Evolutionary conservation across 2,888 invertebrate species (phyloP).

Genomic region (Andrena camellia): DNA sequence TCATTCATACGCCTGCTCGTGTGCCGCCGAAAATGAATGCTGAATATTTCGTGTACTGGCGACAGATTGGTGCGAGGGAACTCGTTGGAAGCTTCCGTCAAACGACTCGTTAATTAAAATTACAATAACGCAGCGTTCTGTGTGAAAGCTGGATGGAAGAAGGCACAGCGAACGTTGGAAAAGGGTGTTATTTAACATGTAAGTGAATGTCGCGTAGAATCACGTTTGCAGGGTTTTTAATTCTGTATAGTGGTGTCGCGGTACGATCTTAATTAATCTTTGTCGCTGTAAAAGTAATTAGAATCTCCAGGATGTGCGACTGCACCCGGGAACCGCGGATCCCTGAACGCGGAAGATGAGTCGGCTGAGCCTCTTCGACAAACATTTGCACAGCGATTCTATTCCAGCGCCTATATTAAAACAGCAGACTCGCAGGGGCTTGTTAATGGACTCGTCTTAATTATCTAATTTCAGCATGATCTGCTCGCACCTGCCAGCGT

Average conservation of each 20-base stretch:
- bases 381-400: slow-evolving; percentile 24
- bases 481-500: neutral
- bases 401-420: slow-evolving; percentile 13
- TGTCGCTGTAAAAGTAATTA: slow-evolving; percentile 12
- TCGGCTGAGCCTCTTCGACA: neutral
- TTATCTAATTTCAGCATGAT: neutral
- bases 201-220: neutral
- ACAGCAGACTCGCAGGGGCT: neutral
- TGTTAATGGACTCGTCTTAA: slow-evolving; percentile 19
- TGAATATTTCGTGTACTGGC: neutral
- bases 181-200: neutral
- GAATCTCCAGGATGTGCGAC: neutral
- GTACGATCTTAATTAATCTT: slow-evolving; percentile 11
- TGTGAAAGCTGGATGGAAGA: neutral
- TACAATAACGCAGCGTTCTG: slow-evolving; percentile 2
- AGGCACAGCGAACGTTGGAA: slow-evolving; percentile 7
- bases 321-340: slow-evolving; percentile 1
- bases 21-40: slow-evolving; percentile 8
- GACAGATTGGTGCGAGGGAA: neutral
- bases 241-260: neutral
- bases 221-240: neutral
- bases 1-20: neutral
- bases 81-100: neutral
- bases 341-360: neutral
- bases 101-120: slow-evolving; percentile 40